phyloP scores from a whole-genome alignment of 1,140 invertebrate genomes.

The Trinorchestia longiramus region DNA sequence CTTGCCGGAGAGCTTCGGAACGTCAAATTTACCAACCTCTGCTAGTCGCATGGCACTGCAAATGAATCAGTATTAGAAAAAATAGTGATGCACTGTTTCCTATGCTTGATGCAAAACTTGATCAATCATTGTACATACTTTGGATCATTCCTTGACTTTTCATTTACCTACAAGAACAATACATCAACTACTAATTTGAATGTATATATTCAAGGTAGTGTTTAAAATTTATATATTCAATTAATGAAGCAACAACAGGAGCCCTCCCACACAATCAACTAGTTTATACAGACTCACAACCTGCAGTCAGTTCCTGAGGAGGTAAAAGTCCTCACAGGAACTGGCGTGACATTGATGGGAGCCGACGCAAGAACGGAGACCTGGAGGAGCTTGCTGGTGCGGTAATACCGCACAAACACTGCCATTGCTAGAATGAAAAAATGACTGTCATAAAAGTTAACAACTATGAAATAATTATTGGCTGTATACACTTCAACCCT shows the following conservation, averaged over 20 bases:
- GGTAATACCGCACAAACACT: neutral
- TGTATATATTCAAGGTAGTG: neutral
- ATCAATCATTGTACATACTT: too few relatives aligned
- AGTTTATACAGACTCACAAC: neutral
- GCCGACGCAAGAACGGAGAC: neutral
- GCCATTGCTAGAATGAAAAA: neutral
- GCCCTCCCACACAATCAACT: too few relatives aligned
- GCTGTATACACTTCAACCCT: too few relatives aligned
- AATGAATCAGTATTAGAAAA: neutral
- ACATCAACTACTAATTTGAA: neutral
- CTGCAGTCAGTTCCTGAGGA: neutral
- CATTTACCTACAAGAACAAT: too few relatives aligned
- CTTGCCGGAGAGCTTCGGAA: constrained; percentile 86
- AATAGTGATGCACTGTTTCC: neutral
- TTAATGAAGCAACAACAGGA: too few relatives aligned
- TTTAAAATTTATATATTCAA: neutral
- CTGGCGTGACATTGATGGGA: neutral
- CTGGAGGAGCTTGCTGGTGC: neutral
- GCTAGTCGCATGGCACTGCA: constrained; percentile 73
- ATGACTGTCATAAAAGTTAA: neutral
- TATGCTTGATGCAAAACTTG: too few relatives aligned
- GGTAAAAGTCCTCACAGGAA: neutral
- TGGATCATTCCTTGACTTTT: too few relatives aligned
- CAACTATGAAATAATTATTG: neutral
- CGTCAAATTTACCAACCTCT: constrained; percentile 85